phyloP scores from a whole-genome alignment of 2,113 vertebrate genomes.

The Aegypius monachus region DNA sequence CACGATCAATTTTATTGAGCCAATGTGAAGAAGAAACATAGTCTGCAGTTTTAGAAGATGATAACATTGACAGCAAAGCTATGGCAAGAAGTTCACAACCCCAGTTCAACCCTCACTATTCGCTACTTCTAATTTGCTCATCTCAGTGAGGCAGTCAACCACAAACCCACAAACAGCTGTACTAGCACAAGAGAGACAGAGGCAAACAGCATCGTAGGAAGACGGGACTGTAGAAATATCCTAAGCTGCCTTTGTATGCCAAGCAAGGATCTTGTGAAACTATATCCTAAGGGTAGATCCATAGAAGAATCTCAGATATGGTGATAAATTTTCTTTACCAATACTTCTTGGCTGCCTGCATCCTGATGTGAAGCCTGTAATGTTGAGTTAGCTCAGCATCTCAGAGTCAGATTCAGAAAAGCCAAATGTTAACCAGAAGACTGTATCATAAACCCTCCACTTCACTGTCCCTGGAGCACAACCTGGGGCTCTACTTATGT shows the following conservation, averaged over 20 bases:
- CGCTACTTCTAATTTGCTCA: not conserved
- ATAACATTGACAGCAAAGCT: not conserved
- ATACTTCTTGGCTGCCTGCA: not conserved
- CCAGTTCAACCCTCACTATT: not conserved
- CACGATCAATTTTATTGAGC: not conserved
- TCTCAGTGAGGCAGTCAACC: not conserved
- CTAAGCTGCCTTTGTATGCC: not conserved
- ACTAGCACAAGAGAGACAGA: rapidly evolving
- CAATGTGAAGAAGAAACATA: not conserved
- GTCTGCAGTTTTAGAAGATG: not conserved
- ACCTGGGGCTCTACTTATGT: not conserved
- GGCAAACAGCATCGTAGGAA: rapidly evolving
- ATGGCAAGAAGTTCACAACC: not conserved
- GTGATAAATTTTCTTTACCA: not conserved
- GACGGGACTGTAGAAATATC: not conserved
- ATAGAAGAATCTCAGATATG: not conserved
- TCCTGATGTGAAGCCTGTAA: not conserved
- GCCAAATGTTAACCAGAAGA: not conserved
- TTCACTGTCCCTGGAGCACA: not conserved
- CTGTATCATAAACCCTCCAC: not conserved
- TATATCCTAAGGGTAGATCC: not conserved
- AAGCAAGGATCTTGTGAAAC: not conserved
- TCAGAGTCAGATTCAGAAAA: not conserved
- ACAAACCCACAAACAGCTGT: not conserved
- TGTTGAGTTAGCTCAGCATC: not conserved